Evolutionary conservation across 1,140 invertebrate species (phyloP), one percentile per base, ranked within the genome.

Genomic region (Cephus cinctus): DNA sequence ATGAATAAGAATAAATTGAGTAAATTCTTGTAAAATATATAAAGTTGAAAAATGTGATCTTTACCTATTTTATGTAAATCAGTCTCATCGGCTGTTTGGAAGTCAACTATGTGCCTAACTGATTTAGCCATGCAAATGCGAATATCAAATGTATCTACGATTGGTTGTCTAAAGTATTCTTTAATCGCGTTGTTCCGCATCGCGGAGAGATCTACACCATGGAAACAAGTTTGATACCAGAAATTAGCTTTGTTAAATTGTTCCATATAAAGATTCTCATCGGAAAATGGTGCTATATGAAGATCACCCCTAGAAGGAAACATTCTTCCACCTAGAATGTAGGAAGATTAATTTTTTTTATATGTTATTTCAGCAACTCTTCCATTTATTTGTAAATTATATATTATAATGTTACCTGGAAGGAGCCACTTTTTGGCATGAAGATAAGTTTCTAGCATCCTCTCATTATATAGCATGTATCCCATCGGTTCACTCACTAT

Each of bases 401-500:
- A 5, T 9, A 38, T 2, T n/a, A 9, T 38, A 38, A 38, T 38
- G 16, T 36, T 94, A 69, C 86, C 86, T 38, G 92, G 89, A 77
- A 88, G 89, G 9, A 99, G 80, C 93, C 95, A 99, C 69, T 98
- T 98, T 68, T 98, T 97, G 2, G 96, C 96, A 79, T 98, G 96
- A 34, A 99, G 78, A 78, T 96, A 99, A 4, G 95, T 98, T 79
- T 99, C 97, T 51, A 99, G 78, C 97, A 99, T 99, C 56, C 97
- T 82, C 77, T 99, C 97, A 78, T 99, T 99, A 67, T 98, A 98
- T 8, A 99, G 78, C 97, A 99, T 99, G 66, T 99, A 99, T 19
- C 97, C 97, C 97, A 99, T 99, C 0, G 97, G 97, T 77, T 99
- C 97, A 5, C 95, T 98, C 51, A 99, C 95, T 61, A 99, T 98